These are phyloP conservation scores for Silurus lanzhouensis DNA, from an alignment of 2,797 vertebrate species.

Conservation along the genomic window DNA sequence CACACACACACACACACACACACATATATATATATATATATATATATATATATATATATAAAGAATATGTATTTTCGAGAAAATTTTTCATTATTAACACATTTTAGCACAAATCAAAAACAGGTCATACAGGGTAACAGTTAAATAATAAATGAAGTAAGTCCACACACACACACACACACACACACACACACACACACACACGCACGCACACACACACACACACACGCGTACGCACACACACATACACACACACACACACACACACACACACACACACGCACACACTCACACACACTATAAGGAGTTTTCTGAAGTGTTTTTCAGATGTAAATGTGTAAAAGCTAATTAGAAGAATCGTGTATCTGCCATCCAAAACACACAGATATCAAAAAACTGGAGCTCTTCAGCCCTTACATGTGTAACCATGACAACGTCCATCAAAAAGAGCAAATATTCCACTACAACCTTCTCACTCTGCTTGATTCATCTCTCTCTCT, in stretches of 20 bases:
- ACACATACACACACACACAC: neutral
- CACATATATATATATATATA: no score
- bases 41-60: no score
- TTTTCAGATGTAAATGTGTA: conserved; percentile 8
- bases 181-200: neutral
- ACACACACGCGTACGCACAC: neutral
- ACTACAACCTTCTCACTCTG: neutral
- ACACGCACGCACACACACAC: neutral
- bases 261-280: neutral
- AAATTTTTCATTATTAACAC: no score
- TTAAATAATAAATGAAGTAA: neutral
- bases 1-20: no score
- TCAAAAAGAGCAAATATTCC: conserved; percentile 21
- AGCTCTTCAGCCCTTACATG: conserved; percentile 7
- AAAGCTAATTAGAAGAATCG: neutral
- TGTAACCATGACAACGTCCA: conserved; percentile 45
- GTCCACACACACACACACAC: neutral
- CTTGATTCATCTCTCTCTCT: neutral
- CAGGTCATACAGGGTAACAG: neutral
- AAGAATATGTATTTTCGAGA: no score
- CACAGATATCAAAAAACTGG: conserved; percentile 13
- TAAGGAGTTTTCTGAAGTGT: neutral
- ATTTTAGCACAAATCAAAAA: no score
- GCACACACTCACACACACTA: no score
- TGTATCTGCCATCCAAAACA: conserved; percentile 20